Base-by-base conservation (phyloP, 1,140 invertebrate genomes). In the Drosophila arizonae region DNA sequence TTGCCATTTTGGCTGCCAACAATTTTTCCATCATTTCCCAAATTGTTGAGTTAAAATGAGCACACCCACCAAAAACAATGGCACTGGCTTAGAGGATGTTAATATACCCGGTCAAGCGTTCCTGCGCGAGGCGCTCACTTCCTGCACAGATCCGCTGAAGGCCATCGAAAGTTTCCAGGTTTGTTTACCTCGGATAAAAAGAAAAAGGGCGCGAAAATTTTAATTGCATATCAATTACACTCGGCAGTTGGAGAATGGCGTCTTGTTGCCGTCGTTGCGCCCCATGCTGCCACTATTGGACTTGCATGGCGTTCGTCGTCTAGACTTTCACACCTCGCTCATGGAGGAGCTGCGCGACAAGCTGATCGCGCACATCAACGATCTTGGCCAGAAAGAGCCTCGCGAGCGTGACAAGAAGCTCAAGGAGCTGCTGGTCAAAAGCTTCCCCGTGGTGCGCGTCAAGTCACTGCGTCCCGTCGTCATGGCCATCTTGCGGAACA, bases 141-240 rank as follows among this genome's bases (percentile, higher is more conserved):
- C 97, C 87, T 99, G 98, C 91, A 97, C 97, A 1, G 98, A 99
- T 93, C 98, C 98, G 13, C 90, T 99, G 3, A 98, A 97, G 93
- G 97, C 98, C 45, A 99, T 99, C 77, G 97, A 99, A 93, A 97
- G 98, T 93, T 99, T 99, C 94, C 98, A 99, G 94, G 95, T 96
- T 92, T 70, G 76, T 85, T 76, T 79, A 60, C 43, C 36, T 11
- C 36, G 62, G 54, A 71, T 72, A 67, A 52, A 41, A 67, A 57
- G 36, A 6, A 76, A 75, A 71, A 60, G 62, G 52, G 76, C 79
- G 76, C 68, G 48, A 85, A 85, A 70, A 65, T 36, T 0, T 43
- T 15, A 21, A 41, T 60, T 36, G 3, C 9, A 17, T 21, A 60
- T 10, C 4, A 9, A 30, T 24, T 56, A 41, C 15, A 0, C 11